Percentiles rank a stretch among this genome's conserved stretches.
phyloP scores from a whole-genome alignment of 2,888 invertebrate species.

The Bombyx huttoni region DNA sequence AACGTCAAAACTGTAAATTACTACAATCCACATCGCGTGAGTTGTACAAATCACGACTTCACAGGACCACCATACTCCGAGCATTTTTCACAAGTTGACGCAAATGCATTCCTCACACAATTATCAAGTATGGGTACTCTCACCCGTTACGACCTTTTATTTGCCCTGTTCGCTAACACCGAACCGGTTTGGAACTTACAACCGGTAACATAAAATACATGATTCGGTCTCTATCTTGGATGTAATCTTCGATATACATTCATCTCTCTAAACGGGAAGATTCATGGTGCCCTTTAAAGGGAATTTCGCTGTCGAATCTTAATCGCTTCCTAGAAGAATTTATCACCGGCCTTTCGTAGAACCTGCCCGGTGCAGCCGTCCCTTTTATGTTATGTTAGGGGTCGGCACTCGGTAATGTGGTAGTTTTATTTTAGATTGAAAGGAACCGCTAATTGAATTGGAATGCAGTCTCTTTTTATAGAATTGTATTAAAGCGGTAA shows the following conservation, averaged over 20 bases:
- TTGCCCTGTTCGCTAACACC: constrained; percentile 41
- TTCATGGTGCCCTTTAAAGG: constrained; percentile 47
- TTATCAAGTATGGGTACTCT: constrained; percentile 34
- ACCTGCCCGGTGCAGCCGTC: constrained; percentile 23
- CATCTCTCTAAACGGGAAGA: constrained; percentile 46
- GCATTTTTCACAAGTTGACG: constrained; percentile 26
- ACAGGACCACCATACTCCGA: constrained; percentile 18
- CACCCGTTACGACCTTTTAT: constrained; percentile 55
- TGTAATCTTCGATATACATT: constrained; percentile 42
- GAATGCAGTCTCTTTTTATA: constrained; percentile 14
- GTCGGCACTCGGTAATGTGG: constrained; percentile 2
- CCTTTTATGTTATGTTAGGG: constrained; percentile 15
- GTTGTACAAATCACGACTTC: constrained; percentile 17
- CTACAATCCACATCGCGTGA: constrained; percentile 9
- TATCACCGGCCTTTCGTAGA: constrained; percentile 42
- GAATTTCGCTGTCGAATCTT: constrained; percentile 53
- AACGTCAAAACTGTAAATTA: constrained; percentile 5
- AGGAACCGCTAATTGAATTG: constrained; percentile 20
- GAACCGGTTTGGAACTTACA: constrained; percentile 32
- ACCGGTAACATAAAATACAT: constrained; percentile 35
- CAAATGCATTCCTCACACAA: constrained; percentile 46
- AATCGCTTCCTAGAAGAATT: constrained; percentile 55
- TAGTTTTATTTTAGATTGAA: constrained; percentile 10
- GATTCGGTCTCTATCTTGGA: constrained; percentile 38
- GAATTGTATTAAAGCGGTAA: not conserved